Evolutionary conservation across 2,113 vertebrate species (phyloP).

Genomic region (Misgurnus mizolepis): DNA sequence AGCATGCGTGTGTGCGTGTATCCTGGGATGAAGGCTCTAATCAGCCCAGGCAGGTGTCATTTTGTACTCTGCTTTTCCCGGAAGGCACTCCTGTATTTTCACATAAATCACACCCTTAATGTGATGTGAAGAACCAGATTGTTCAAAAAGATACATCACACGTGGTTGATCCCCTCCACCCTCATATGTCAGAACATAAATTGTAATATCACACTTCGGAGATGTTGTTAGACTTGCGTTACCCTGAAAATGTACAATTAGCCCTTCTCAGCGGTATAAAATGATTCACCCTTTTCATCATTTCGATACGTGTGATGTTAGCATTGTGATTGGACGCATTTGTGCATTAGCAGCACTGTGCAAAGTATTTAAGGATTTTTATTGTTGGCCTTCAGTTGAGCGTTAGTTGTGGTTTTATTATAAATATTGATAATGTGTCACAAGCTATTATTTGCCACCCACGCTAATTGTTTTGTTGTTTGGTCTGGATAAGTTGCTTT

Average conservation of each 20-base stretch:
- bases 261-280: not conserved
- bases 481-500: not conserved
- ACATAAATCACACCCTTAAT: constrained; percentile 29
- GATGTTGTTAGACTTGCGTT: constrained; percentile 8
- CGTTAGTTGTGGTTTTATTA: not conserved
- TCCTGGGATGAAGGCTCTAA: constrained; percentile 15
- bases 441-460: not conserved
- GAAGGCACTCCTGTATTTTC: constrained; percentile 15
- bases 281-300: not conserved
- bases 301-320: not conserved
- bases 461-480: constrained; percentile 13
- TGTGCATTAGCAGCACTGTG: not conserved
- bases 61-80: not conserved
- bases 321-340: not conserved
- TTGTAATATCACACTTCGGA: constrained; percentile 19
- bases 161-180: not conserved
- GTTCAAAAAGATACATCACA: constrained; percentile 15
- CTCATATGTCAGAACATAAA: not conserved
- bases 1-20: not conserved
- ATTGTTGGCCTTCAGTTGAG: not conserved
- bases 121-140: constrained; percentile 7
- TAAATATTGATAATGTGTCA: not conserved
- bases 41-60: not conserved
- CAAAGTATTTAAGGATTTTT: not conserved
- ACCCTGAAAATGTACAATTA: constrained; percentile 3